Evolutionary conservation across 2,888 invertebrate species (phyloP), one percentile per base, ranked within the genome.

Genomic region (Scrobipalpa atriplicella): DNA sequence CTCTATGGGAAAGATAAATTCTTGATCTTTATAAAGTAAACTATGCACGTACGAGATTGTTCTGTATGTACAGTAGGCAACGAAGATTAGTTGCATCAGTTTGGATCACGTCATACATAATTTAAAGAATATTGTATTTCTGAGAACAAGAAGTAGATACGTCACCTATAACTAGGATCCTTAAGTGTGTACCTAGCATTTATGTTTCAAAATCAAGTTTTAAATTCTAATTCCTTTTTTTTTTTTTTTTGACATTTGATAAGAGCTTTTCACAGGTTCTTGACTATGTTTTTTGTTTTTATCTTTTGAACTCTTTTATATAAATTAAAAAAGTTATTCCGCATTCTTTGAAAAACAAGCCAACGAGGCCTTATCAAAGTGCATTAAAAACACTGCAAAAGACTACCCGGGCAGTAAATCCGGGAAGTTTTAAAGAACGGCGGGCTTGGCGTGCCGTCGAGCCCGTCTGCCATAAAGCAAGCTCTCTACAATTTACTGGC

Each of bases 401-500:
- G 66, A 65, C 61, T 67, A 62, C 38, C 39, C 67, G 56, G 56
- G 63, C 64, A 62, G 65, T 68, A 66, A 68, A 67, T 68, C 67
- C 18, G n/a, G 61, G 70, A 73, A 74, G 69, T 76, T 77, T 66
- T 65, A 75, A 75, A 75, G 69, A 67, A 68, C 65, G 58, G 16
- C 41, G 70, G 68, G 78, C 77, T 84, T 82, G 77, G 80, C 80
- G 76, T 75, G 72, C 75, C 79, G 79, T 83, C 82, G 83, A 75
- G 68, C 76, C 73, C 11, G 13, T 29, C 36, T 9, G 74, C 78
- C 76, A 83, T 85, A 84, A 84, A 86, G 72, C 80, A 83, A 72
- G 81, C 83, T 80, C 75, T 83, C 82, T 88, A 89, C 86, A 79
- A 86, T 87, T 89, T 87, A 89, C 79, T 84, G 80, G 79, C 81